These are phyloP conservation scores for Molanna angustata DNA, from an alignment of 2,888 invertebrate genomes.

Conservation along the genomic window DNA sequence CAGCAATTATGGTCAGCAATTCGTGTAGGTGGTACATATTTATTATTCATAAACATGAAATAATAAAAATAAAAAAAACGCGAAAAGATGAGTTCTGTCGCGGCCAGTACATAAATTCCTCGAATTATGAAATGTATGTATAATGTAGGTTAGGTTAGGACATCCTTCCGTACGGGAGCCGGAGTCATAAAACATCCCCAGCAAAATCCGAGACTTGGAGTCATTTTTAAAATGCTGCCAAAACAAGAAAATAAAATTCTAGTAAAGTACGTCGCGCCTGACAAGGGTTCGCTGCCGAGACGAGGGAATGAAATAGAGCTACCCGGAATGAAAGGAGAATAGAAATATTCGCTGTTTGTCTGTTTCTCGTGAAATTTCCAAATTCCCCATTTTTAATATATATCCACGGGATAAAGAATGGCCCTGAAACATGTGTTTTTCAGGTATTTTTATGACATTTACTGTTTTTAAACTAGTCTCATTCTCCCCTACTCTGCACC, in stretches of 20 bases:
- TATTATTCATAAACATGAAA: conserved; percentile 2
- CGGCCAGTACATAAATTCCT: conserved; percentile 5
- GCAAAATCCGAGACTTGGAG: conserved; percentile 26
- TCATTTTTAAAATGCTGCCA: conserved; percentile 29
- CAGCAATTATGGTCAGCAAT: too few relatives aligned
- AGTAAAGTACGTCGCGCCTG: conserved; percentile 29
- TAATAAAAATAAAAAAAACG: neutral
- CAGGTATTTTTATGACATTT: too few relatives aligned
- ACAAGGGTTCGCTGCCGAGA: conserved; percentile 27
- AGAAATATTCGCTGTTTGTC: conserved; percentile 24
- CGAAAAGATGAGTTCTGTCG: conserved; percentile 1
- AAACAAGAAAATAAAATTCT: conserved; percentile 32
- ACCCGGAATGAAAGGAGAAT: conserved; percentile 19
- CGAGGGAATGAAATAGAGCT: conserved; percentile 25
- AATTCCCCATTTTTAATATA: too few relatives aligned
- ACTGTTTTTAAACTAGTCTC: too few relatives aligned
- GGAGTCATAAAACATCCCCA: conserved; percentile 25
- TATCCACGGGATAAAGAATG: too few relatives aligned
- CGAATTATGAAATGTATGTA: conserved; percentile 9
- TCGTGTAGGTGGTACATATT: too few relatives aligned
- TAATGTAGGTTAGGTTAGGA: too few relatives aligned
- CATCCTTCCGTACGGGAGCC: conserved; percentile 11
- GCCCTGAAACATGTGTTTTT: too few relatives aligned
- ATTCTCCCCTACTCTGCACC: too few relatives aligned
- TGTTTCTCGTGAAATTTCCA: conserved; percentile 14